These are phyloP conservation scores for Chymomyza procnemis DNA, from an alignment of 2,888 invertebrate species.

Conservation along the genomic window DNA sequence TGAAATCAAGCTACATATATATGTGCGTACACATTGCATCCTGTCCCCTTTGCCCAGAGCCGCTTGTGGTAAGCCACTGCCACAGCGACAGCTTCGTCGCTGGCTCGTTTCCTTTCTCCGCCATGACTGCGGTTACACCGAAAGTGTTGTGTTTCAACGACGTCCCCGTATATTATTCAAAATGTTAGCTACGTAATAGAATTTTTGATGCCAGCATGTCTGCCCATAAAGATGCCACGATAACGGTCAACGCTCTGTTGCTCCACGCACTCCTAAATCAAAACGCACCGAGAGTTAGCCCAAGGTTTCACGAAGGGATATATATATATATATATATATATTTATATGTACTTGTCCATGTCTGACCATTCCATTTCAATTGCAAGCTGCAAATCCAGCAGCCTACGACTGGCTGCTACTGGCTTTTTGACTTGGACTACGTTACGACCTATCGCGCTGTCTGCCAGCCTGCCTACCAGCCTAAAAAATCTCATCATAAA, in stretches of 20 bases:
- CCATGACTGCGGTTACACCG: background rate
- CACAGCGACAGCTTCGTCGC: background rate
- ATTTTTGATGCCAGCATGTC: slow-evolving; percentile 72
- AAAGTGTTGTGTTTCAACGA: slow-evolving; percentile 11
- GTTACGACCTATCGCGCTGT: background rate
- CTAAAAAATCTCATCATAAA: slow-evolving; percentile 68
- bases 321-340: slow-evolving; percentile 18
- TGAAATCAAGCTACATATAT: slow-evolving; percentile 7
- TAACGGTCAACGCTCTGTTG: slow-evolving; percentile 60
- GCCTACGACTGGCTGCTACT: slow-evolving; percentile 37
- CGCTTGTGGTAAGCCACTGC: background rate
- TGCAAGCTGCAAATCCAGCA: slow-evolving; percentile 20
- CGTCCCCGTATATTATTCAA: slow-evolving; percentile 67
- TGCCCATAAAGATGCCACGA: slow-evolving; percentile 69
- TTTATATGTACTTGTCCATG: background rate
- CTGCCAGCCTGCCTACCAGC: background rate
- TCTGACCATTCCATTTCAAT: slow-evolving; percentile 39
- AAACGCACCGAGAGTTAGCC: slow-evolving; percentile 28
- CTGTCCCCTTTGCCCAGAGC: background rate
- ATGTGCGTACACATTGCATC: background rate
- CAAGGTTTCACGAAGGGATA: slow-evolving; percentile 31
- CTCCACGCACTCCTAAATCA: slow-evolving; percentile 21
- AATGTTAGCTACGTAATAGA: slow-evolving; percentile 71
- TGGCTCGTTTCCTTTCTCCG: background rate
- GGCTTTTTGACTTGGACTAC: slow-evolving; percentile 42